Conservation (phyloP, 2,888 invertebrate species). For the Machimus atricapillus region DNA sequence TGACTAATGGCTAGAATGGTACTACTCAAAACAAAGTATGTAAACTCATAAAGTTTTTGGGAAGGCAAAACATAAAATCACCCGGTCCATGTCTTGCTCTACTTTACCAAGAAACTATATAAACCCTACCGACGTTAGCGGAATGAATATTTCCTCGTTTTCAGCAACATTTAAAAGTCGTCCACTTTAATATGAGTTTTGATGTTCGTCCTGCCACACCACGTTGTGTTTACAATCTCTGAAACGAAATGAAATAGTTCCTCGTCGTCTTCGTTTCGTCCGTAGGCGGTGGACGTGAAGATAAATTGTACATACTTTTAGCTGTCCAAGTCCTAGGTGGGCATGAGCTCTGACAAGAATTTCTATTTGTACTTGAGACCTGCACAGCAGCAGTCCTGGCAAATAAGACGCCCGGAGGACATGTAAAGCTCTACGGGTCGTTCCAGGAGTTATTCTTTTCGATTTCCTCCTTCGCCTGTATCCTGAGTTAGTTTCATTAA, state of each 20-base stretch:
- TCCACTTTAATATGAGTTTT: background rate
- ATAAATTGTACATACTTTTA: background rate
- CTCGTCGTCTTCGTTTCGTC: background rate
- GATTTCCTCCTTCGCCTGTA: constrained; percentile 2
- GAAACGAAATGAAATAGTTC: background rate
- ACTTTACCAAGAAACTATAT: background rate
- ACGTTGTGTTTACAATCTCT: background rate
- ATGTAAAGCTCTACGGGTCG: background rate
- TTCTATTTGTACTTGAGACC: background rate
- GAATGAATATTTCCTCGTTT: background rate
- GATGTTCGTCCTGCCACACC: background rate
- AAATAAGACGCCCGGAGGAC: background rate
- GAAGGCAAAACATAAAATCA: background rate
- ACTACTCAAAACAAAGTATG: background rate
- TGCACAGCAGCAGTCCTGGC: background rate
- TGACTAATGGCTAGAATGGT: background rate
- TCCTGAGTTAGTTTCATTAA: constrained; percentile 9
- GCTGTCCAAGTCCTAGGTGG: background rate
- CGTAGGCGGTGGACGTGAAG: background rate
- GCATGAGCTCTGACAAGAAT: background rate
- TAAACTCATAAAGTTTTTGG: background rate
- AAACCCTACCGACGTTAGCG: background rate
- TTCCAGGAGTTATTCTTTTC: background rate
- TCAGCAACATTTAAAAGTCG: background rate
- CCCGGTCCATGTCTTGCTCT: background rate